A percentile compares a stretch with the other conserved stretches of the same genome.
Evolutionary conservation across 2,797 vertebrate genomes (phyloP).

Genomic region (Microctenopoma steveboyesi): DNA sequence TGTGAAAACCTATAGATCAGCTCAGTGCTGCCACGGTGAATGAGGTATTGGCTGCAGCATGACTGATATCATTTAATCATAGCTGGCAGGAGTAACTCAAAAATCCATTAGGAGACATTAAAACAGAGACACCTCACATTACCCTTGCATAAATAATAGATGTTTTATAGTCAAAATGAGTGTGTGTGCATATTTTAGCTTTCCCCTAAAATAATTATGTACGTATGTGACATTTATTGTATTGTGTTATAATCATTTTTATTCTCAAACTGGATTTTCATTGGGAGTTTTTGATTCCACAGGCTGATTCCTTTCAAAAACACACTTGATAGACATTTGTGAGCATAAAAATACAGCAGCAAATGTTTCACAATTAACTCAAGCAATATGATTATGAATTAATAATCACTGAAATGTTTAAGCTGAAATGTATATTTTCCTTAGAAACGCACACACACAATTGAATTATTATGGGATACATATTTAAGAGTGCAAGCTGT

Average conservation of each 20-base stretch:
- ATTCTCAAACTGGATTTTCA: background rate
- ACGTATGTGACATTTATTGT: constrained; percentile 8
- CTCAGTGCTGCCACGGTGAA: constrained; percentile 37
- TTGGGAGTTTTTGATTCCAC: background rate
- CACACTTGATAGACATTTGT: background rate
- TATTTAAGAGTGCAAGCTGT: background rate
- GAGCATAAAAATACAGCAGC: background rate
- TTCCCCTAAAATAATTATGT: constrained; percentile 19
- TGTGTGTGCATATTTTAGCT: constrained; percentile 4
- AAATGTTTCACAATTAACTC: background rate
- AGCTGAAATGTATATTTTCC: background rate
- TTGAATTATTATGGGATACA: background rate
- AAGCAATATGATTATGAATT: background rate
- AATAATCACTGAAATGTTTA: background rate
- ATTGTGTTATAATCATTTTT: background rate
- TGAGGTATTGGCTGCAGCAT: constrained; percentile 56
- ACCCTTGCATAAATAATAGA: constrained; percentile 80
- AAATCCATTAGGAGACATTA: constrained; percentile 82
- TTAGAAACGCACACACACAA: background rate
- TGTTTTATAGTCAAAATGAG: constrained; percentile 59
- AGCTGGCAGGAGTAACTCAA: constrained; percentile 74
- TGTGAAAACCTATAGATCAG: constrained; percentile 43
- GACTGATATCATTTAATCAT: constrained; percentile 81
- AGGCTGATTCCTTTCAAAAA: background rate
- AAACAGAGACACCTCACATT: constrained; percentile 81